Evolutionary conservation across 2,888 invertebrate species (phyloP), one percentile per base, ranked within the genome.

Genomic region (Catocala sponsa): DNA sequence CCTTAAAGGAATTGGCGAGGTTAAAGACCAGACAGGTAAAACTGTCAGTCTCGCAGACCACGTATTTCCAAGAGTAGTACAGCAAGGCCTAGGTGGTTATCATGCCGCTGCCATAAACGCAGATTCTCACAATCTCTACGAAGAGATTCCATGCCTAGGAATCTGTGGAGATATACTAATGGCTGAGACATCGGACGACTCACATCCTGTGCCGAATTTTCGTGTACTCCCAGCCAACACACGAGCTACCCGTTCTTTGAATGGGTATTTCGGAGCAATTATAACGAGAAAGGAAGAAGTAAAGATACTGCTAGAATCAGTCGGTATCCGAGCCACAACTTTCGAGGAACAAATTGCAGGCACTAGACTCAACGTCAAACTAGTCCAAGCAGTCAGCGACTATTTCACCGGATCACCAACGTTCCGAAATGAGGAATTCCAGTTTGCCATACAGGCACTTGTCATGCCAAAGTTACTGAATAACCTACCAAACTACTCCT

Each of bases 1-100:
- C n/a, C 15, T 55, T 11, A 55, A 55, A 55, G 55, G 55, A 47
- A 55, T 55, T 2, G 47, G 54, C 2, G 55, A 55, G n/a, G 55
- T 55, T 5, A 55, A 47, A 55, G 47, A 47, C 4, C 35, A 38
- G 1, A 55, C 38, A 11, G 38, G 55, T 47, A 55, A 55, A 38
- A 55, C 47, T 7, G 55, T 46, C 1, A 0, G n/a, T 46, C 46
- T 54, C 1, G 5, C n/a, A 0, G 12, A 55, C 38, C 55, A 55
- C 15, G 5, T 6, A 0, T 38, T 55, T 5, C 47, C 55, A 7
- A 13, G 0, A 2, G 38, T 47, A 15, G 38, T 55, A 10, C 46
- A 15, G 0, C 47, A 47, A 55, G 55, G 55, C 0, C 2, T 12
- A 4, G 55, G 55, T 2, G 55, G 55, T 15, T 55, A 55, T 25